Evolutionary conservation across 1,140 invertebrate genomes (phyloP).

Genomic region (Drosophila mayri): DNA sequence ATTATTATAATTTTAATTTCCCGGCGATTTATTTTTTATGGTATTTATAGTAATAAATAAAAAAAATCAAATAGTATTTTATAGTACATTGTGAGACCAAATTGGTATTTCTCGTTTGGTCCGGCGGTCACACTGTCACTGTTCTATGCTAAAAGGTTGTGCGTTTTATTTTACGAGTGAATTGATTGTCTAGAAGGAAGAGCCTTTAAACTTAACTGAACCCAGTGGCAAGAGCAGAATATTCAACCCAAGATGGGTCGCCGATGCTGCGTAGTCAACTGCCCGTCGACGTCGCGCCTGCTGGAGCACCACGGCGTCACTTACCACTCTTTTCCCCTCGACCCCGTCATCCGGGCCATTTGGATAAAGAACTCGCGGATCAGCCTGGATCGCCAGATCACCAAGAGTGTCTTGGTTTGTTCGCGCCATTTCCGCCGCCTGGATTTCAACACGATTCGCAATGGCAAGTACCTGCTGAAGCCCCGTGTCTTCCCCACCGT

Average conservation of each 20-base stretch:
- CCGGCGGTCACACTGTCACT: too few relatives aligned
- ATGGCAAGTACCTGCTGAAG: conserved; percentile 87
- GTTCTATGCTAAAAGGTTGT: too few relatives aligned
- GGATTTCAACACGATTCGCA: conserved; percentile 88
- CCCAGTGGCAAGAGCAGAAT: neutral
- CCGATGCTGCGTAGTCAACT: conserved; percentile 83
- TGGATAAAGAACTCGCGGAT: conserved; percentile 86
- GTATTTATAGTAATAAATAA: too few relatives aligned
- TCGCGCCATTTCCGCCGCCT: conserved; percentile 88
- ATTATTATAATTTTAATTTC: too few relatives aligned
- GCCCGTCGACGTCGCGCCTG: conserved; percentile 78
- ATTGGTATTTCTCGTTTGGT: too few relatives aligned
- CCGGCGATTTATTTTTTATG: too few relatives aligned
- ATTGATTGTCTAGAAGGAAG: conserved; percentile 4
- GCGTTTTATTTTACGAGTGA: neutral
- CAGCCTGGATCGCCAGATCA: conserved; percentile 85
- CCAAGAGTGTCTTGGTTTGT: conserved; percentile 87
- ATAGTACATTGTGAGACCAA: too few relatives aligned
- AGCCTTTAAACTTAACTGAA: neutral
- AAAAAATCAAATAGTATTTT: too few relatives aligned
- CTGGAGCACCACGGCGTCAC: conserved; percentile 86
- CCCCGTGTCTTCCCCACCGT: conserved; percentile 84
- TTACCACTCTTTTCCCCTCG: conserved; percentile 87
- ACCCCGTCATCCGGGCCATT: conserved; percentile 83
- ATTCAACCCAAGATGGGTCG: conserved; percentile 63